These are phyloP conservation scores for Sturnira hondurensis DNA, from an alignment of 2,113 vertebrate genomes.

Conservation along the genomic window DNA sequence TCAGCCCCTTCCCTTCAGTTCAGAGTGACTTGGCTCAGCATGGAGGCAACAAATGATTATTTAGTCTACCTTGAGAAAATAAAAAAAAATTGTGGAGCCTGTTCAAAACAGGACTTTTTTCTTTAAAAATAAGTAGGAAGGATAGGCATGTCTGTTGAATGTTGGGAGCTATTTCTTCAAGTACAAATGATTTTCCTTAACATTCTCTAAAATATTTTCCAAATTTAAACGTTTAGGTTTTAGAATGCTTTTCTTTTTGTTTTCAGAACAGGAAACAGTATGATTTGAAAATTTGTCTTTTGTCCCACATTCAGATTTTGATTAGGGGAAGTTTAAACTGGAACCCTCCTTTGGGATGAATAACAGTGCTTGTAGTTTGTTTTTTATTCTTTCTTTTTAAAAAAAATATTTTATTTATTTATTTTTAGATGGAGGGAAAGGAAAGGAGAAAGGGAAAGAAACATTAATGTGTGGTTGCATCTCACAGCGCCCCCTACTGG, in stretches of 20 bases:
- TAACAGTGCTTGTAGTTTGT: background rate
- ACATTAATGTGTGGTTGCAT: too few relatives aligned
- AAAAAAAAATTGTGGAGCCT: background rate
- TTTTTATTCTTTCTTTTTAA: background rate
- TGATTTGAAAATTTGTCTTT: constrained; percentile 20
- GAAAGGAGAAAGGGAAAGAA: too few relatives aligned
- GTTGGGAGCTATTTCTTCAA: background rate
- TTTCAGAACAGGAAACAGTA: background rate
- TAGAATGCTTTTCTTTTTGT: background rate
- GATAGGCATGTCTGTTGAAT: background rate
- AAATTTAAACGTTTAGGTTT: background rate
- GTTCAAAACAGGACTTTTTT: background rate
- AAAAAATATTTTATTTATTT: too few relatives aligned
- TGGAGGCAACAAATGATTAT: background rate
- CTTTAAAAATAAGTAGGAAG: background rate
- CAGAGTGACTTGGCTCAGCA: background rate
- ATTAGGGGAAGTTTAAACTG: background rate
- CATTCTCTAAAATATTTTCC: background rate
- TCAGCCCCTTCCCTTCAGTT: background rate
- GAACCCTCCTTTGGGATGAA: background rate
- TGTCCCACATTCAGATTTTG: background rate
- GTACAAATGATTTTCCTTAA: background rate
- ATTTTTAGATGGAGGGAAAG: too few relatives aligned
- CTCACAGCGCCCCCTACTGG: too few relatives aligned
- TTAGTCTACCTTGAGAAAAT: background rate